A percentile compares a stretch with the other conserved stretches of the same genome.
Conservation (phyloP, 2,113 vertebrate species). For the Columbina picui region DNA sequence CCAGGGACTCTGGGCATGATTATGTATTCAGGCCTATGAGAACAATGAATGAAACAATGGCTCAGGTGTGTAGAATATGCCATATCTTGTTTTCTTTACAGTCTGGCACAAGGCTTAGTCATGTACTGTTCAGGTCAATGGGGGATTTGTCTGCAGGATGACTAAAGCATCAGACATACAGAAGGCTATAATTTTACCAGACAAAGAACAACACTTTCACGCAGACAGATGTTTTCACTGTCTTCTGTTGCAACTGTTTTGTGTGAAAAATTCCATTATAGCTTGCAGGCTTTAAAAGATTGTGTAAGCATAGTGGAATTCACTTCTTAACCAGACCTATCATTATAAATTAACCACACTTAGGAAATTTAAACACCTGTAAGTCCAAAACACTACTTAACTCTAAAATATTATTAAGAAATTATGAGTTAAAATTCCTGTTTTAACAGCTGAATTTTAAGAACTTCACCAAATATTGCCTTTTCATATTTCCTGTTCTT, state of each 20-base stretch:
- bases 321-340: constrained; percentile 44
- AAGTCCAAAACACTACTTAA: constrained; percentile 55
- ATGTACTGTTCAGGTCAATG: neutral
- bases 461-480: constrained; percentile 58
- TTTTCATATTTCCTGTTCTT: constrained; percentile 71
- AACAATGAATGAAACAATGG: neutral
- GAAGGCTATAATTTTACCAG: constrained; percentile 8
- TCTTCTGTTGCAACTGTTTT: neutral
- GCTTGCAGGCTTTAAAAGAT: constrained; percentile 47
- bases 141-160: neutral
- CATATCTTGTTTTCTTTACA: neutral
- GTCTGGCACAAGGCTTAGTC: neutral
- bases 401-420: constrained; percentile 55
- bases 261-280: constrained; percentile 27
- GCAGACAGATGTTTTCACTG: neutral
- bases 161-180: neutral
- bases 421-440: constrained; percentile 61
- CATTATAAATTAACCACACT: constrained; percentile 66
- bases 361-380: constrained; percentile 65
- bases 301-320: constrained; percentile 61
- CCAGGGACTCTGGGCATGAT: neutral
- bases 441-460: constrained; percentile 75
- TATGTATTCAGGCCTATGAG: neutral
- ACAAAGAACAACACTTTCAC: neutral
- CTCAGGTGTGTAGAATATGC: neutral